A percentile compares a stretch with the other conserved stretches of the same genome.
Evolutionary conservation across 2,888 invertebrate species (phyloP).

Genomic region (Noctua janthe): DNA sequence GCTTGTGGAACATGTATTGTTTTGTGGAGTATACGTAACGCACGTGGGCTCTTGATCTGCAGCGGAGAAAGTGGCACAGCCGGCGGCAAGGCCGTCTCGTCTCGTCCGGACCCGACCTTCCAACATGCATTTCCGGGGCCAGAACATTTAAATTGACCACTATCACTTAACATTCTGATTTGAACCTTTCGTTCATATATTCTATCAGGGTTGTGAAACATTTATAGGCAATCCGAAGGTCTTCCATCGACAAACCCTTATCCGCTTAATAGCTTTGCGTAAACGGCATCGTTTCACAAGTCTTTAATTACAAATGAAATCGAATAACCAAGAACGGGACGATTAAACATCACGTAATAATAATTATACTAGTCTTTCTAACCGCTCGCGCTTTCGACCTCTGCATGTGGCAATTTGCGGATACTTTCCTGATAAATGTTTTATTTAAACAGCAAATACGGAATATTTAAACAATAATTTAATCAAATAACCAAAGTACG

Average conservation of each 20-base stretch:
- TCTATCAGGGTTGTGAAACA: constrained; percentile 23
- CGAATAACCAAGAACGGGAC: constrained; percentile 58
- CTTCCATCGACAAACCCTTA: constrained; percentile 71
- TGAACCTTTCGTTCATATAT: constrained; percentile 7
- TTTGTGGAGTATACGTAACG: constrained; percentile 79
- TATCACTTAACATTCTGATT: constrained; percentile 4
- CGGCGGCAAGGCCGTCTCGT: constrained; percentile 87
- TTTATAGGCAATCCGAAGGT: constrained; percentile 60
- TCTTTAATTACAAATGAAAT: constrained; percentile 72
- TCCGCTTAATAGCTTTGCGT: constrained; percentile 73
- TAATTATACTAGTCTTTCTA: constrained; percentile 60
- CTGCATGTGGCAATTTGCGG: constrained; percentile 19
- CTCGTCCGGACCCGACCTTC: constrained; percentile 87
- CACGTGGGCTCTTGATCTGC: constrained; percentile 83
- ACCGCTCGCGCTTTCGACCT: constrained; percentile 48
- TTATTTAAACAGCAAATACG: constrained; percentile 31
- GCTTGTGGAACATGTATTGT: constrained; percentile 81
- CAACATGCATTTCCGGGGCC: constrained; percentile 82
- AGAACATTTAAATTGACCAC: constrained; percentile 66
- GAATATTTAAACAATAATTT: background rate
- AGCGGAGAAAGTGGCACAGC: constrained; percentile 88
- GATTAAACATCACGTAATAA: constrained; percentile 60
- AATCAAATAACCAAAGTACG: background rate
- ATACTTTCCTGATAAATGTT: constrained; percentile 39
- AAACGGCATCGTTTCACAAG: constrained; percentile 67